A percentile compares a stretch with the other conserved stretches of the same genome.
phyloP scores from a whole-genome alignment of 2,888 invertebrate genomes.

The Sericinus montela region DNA sequence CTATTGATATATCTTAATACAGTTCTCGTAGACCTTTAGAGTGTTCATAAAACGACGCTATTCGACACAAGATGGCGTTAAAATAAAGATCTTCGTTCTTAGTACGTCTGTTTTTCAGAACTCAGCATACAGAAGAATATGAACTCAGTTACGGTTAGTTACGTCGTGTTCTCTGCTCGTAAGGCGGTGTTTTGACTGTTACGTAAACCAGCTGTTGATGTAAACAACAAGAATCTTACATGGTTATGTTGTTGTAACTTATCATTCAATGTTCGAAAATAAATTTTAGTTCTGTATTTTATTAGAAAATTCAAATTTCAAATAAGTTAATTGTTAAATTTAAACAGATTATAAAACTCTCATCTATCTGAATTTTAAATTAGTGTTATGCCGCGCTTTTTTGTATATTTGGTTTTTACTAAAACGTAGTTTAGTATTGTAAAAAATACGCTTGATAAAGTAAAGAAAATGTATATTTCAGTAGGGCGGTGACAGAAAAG shows the following conservation, averaged over 20 bases:
- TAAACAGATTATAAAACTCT: no score
- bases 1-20: not conserved
- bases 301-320: no score
- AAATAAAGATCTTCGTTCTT: not conserved
- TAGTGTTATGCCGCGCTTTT: not conserved
- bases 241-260: no score
- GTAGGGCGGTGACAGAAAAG: conserved; percentile 68
- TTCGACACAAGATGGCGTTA: conserved; percentile 37
- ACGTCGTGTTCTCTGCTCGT: conserved; percentile 58
- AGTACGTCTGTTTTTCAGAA: conserved; percentile 45
- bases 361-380: no score
- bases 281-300: no score
- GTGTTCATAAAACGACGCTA: conserved; percentile 28
- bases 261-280: no score
- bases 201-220: conserved; percentile 62
- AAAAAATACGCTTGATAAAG: not conserved
- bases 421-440: no score
- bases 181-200: conserved; percentile 68
- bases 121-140: no score
- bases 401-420: not conserved
- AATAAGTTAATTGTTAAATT: no score
- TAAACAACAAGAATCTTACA: conserved; percentile 39
- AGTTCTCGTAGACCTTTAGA: no score
- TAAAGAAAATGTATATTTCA: conserved; percentile 24
- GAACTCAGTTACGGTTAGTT: no score